These are phyloP conservation scores for Melanophora roralis DNA, from an alignment of 2,888 invertebrate genomes.

Conservation along the genomic window DNA sequence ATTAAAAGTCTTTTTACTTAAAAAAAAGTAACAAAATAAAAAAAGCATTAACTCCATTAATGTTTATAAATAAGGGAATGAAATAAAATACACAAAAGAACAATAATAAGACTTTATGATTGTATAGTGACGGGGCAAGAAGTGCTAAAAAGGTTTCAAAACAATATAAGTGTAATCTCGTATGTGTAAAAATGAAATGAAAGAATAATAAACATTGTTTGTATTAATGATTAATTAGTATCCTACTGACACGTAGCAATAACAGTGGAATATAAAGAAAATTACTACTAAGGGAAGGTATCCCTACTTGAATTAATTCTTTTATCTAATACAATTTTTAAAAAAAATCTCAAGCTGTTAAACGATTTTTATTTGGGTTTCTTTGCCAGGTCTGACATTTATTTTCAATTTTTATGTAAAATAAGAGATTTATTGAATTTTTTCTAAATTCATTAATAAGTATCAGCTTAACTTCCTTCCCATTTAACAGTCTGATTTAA, in stretches of 20 bases:
- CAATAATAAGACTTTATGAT: conserved; percentile 3
- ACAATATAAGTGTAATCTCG: background rate
- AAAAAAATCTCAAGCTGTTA: no score
- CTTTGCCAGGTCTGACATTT: no score
- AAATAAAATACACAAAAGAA: conserved; percentile 6
- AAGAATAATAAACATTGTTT: conserved; percentile 18
- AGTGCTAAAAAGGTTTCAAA: background rate
- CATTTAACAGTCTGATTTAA: background rate
- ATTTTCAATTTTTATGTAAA: no score
- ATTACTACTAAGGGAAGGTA: conserved; percentile 13
- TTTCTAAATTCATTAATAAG: background rate
- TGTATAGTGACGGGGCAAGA: background rate
- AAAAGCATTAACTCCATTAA: conserved; percentile 31
- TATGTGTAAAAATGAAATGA: conserved; percentile 26
- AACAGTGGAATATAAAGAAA: conserved; percentile 6
- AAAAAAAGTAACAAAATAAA: background rate
- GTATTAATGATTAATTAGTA: conserved; percentile 57
- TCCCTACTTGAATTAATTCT: background rate
- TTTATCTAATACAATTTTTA: no score
- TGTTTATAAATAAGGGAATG: conserved; percentile 12
- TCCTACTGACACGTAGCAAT: conserved; percentile 49
- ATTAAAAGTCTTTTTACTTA: no score
- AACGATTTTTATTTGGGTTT: no score
- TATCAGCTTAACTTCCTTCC: background rate
- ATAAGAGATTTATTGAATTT: no score